Conservation (phyloP, 2,797 vertebrate genomes). For the Knipowitschia caucasica region DNA sequence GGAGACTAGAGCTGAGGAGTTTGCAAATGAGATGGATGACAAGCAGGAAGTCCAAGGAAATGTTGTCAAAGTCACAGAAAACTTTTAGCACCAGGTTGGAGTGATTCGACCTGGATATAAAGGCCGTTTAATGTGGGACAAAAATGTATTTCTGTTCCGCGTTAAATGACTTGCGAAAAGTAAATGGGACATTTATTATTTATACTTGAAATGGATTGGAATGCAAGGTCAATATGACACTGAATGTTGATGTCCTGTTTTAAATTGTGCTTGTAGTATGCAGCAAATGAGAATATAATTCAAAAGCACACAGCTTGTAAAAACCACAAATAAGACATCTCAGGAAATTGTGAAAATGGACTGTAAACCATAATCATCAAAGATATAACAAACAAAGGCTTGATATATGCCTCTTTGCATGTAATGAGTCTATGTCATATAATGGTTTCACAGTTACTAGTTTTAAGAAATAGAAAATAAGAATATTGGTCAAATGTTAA, state of each 20-base stretch:
- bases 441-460: no score
- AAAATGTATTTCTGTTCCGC: constrained; percentile 52
- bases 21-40: constrained; percentile 52
- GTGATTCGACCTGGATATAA: constrained; percentile 54
- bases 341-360: constrained; percentile 2
- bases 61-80: constrained; percentile 58
- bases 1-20: constrained; percentile 50
- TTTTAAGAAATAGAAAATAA: no score
- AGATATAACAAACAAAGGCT: no score
- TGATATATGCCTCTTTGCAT: no score
- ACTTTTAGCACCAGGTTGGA: constrained; percentile 59
- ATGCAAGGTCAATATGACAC: constrained; percentile 50
- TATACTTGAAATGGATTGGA: constrained; percentile 54
- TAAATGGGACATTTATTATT: constrained; percentile 59
- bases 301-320: no score
- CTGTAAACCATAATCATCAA: no score
- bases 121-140: constrained; percentile 7
- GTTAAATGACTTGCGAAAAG: constrained; percentile 54
- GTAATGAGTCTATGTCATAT: no score
- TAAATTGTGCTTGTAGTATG: constrained; percentile 1
- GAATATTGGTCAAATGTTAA: no score
- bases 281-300: no score
- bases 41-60: constrained; percentile 51
- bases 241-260: constrained; percentile 18
- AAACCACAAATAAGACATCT: no score